A percentile compares a stretch with the other conserved stretches of the same genome.
phyloP scores from a whole-genome alignment of 2,888 invertebrate species.

The Vanessa cardui region DNA sequence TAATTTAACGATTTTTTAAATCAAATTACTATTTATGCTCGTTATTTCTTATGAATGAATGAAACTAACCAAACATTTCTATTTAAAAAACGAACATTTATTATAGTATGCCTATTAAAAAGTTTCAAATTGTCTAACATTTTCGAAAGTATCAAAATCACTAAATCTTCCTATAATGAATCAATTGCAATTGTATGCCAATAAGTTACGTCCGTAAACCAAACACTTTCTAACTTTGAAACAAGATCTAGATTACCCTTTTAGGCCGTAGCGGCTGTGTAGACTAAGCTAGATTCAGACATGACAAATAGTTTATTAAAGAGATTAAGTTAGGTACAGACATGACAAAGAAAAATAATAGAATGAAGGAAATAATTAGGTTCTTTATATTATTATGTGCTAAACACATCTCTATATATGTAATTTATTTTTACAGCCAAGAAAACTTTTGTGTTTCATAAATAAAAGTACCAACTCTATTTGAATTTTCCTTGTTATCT shows the following conservation, averaged over 20 bases:
- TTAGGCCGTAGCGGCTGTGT: slow-evolving; percentile 20
- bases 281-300: slow-evolving; percentile 25
- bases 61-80: too few relatives aligned
- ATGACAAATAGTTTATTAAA: not conserved
- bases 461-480: too few relatives aligned
- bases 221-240: slow-evolving; percentile 38
- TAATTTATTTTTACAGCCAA: too few relatives aligned
- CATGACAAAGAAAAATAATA: not conserved
- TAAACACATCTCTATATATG: too few relatives aligned
- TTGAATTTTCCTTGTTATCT: too few relatives aligned
- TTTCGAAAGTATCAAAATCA: slow-evolving; percentile 11
- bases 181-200: slow-evolving; percentile 31
- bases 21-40: not conserved
- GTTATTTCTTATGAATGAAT: too few relatives aligned
- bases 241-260: slow-evolving; percentile 36
- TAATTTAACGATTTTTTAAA: not conserved
- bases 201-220: slow-evolving; percentile 31
- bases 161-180: slow-evolving; percentile 31
- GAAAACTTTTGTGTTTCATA: too few relatives aligned
- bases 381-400: too few relatives aligned
- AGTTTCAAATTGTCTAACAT: not conserved
- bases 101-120: too few relatives aligned
- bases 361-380: too few relatives aligned
- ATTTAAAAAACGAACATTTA: too few relatives aligned
- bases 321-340: not conserved